Evolutionary conservation across 1,140 invertebrate genomes (phyloP), one percentile per base, ranked within the genome.

Genomic region (Drosophila suzukii): DNA sequence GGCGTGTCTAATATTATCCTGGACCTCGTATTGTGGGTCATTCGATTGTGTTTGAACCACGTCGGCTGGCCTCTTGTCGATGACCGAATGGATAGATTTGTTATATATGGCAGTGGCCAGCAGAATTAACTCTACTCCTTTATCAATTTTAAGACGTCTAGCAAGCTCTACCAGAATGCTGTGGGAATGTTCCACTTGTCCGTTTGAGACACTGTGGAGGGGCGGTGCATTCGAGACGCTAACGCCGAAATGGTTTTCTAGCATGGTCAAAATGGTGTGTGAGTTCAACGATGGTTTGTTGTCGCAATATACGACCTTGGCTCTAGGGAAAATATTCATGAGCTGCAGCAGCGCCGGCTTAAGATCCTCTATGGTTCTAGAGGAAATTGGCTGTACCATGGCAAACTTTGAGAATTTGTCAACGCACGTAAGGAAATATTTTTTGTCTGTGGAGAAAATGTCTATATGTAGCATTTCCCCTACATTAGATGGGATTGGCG

Each of bases 391-490:
- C 44, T 61, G 47, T 4, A 58, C 53, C 12, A 54, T 36, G 8
- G 36, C 36, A 55, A 27, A 27, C 2, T 38, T 55, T 2, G 34
- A 36, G 8, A 41, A 41, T 50, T 43, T 73, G 54, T 46, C 62
- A 17, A 57, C 60, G 41, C 8, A 49, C 8, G 67, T 72, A 1
- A 72, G 44, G 30, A 76, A 76, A 11, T 43, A 65, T 32, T 46
- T 47, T 4, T 13, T 47, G 11, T 54, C 51, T 0, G 50, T 36
- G 32, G 15, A 53, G 10, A 36, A 53, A 20, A 53, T 36, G 32
- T 36, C 32, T 36, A 20, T 54, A 13, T 30, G 47, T 15, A 15
- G 24, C 6, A 27, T 30, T 50, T 60, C 57, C 6, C n/a, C 39
- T 5, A 41, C n/a, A 5, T 41, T n/a, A n/a, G 39, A 41, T 41